These are phyloP conservation scores for Chitala chitala DNA, from an alignment of 2,113 vertebrate species.

Conservation along the genomic window DNA sequence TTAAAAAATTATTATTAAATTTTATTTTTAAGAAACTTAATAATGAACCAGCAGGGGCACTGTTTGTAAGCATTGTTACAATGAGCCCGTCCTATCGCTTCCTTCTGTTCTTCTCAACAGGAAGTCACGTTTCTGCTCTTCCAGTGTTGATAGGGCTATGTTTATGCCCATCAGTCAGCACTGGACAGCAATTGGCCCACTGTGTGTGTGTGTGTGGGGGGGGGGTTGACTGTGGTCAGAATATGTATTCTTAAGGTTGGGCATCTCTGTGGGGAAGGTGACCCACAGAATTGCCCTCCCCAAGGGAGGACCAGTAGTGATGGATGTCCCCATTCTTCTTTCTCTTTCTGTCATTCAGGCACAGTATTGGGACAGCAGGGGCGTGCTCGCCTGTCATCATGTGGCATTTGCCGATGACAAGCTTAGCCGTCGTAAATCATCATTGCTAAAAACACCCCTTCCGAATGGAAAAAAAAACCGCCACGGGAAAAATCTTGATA, in stretches of 20 bases:
- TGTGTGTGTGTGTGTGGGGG: too few species aligned
- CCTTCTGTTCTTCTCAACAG: too few species aligned
- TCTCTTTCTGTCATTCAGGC: conserved; percentile 9
- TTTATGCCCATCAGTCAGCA: neutral
- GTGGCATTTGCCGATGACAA: conserved; percentile 9
- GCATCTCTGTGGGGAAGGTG: neutral
- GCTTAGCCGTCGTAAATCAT: conserved; percentile 24
- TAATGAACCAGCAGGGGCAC: too few species aligned
- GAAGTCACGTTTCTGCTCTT: too few species aligned
- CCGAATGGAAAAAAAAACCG: conserved; percentile 6
- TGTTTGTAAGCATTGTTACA: too few species aligned
- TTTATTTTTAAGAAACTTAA: too few species aligned
- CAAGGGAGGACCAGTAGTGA: conserved; percentile 4
- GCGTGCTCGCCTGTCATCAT: conserved; percentile 9
- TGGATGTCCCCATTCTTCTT: conserved; percentile 18
- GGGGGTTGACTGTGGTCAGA: neutral
- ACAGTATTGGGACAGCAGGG: neutral
- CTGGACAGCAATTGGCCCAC: neutral
- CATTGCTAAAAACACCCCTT: neutral
- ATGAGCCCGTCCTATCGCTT: too few species aligned
- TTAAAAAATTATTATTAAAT: too few species aligned
- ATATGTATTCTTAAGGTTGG: neutral
- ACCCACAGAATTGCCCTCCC: too few species aligned
- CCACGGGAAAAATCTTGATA: neutral
- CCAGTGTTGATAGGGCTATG: too few species aligned